Conservation (phyloP, 2,113 vertebrate genomes). For the Malurus cyaneus region DNA sequence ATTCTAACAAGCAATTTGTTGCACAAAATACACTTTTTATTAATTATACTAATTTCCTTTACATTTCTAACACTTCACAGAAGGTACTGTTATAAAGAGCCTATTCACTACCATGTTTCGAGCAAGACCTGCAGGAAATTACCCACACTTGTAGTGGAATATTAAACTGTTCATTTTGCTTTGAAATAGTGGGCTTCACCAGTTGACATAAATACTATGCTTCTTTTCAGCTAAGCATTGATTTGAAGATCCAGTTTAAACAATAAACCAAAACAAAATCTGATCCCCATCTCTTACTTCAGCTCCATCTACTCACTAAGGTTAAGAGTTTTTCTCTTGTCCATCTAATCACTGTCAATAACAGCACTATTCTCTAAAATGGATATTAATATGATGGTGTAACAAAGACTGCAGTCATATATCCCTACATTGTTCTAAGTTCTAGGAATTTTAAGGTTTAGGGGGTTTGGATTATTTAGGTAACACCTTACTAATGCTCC, state of each 20-base stretch:
- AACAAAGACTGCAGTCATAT: not conserved
- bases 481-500: not conserved
- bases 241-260: not conserved
- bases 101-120: not conserved
- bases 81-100: not conserved
- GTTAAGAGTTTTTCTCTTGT: not conserved
- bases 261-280: not conserved
- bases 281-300: not conserved
- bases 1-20: not conserved
- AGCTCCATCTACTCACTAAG: not conserved
- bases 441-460: not conserved
- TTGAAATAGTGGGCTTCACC: not conserved
- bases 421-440: not conserved
- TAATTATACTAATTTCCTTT: not conserved
- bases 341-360: not conserved
- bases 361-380: not conserved
- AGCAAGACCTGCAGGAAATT: not conserved
- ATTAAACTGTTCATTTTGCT: not conserved
- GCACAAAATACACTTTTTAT: not conserved
- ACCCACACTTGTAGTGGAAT: not conserved
- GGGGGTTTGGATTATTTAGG: fast-evolving
- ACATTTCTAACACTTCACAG: not conserved
- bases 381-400: not conserved
- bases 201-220: not conserved
- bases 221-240: not conserved